Conservation (phyloP, 2,113 vertebrate genomes). For the Talpa occidentalis region DNA sequence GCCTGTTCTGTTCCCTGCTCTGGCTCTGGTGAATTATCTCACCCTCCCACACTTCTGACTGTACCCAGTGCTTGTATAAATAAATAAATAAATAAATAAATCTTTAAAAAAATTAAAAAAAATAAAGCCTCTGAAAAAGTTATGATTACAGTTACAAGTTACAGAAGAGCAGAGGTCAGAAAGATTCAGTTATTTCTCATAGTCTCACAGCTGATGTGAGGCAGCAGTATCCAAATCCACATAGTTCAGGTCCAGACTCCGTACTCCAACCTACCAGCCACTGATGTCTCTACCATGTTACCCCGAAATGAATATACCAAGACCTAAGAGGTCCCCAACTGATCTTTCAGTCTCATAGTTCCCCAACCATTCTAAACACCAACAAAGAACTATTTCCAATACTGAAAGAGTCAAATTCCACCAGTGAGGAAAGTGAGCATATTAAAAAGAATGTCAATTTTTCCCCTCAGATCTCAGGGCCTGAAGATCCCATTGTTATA, state of each 20-base stretch:
- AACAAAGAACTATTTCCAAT: neutral
- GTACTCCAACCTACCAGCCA: neutral
- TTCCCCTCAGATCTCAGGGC: neutral
- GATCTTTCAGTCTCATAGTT: neutral
- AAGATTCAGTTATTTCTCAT: neutral
- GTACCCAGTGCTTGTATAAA: too few relatives aligned
- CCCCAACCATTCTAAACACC: neutral
- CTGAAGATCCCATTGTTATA: neutral
- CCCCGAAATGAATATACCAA: neutral
- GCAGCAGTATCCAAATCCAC: neutral
- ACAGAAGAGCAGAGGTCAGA: neutral
- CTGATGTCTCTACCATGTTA: neutral
- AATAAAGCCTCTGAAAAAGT: neutral
- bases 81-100: too few relatives aligned
- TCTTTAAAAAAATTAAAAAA: too few relatives aligned
- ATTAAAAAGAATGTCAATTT: neutral
- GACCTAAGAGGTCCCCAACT: neutral
- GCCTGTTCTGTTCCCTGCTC: too few relatives aligned
- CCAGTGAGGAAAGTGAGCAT: neutral
- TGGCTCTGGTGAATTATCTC: too few relatives aligned
- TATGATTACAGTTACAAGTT: neutral
- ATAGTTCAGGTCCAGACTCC: neutral
- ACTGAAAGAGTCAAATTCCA: neutral
- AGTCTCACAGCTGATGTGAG: neutral
- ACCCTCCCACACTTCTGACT: too few relatives aligned